Conservation (phyloP, 37 sponge, comb jelly and placozoan genomes). For the Beroe forskalii region DNA sequence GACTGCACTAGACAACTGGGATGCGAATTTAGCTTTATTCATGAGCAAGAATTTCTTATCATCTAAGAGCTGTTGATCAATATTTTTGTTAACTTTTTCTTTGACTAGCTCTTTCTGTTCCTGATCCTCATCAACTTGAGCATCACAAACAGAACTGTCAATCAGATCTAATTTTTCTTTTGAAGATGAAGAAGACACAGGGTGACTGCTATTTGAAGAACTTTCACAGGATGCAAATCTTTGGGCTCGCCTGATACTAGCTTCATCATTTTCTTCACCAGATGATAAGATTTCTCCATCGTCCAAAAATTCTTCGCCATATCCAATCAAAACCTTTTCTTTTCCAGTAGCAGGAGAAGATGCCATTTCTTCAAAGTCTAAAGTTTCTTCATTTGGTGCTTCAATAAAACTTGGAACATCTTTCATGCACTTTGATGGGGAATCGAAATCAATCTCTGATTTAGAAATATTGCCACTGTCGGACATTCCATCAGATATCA, state of each 20-base stretch:
- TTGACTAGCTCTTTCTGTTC: background rate
- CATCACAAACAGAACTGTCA: background rate
- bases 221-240: background rate
- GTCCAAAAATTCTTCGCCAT: constrained; percentile 13
- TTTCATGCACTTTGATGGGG: constrained; percentile 44
- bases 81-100: background rate
- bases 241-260: background rate
- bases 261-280: background rate
- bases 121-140: background rate
- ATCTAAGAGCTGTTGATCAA: background rate
- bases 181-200: background rate
- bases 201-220: background rate
- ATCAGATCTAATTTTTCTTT: background rate
- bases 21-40: constrained; percentile 5
- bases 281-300: constrained; percentile 55
- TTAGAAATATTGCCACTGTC: too few species aligned
- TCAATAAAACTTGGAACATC: constrained; percentile 44
- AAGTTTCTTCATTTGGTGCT: background rate
- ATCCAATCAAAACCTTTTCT: constrained; percentile 32
- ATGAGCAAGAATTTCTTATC: background rate
- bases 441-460: background rate
- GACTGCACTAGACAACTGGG: background rate
- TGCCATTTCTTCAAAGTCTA: constrained; percentile 37
- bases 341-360: background rate
- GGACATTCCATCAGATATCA: too few species aligned